These are phyloP conservation scores for Rhinogobio ventralis DNA, from an alignment of 2,797 vertebrate genomes.

Conservation along the genomic window DNA sequence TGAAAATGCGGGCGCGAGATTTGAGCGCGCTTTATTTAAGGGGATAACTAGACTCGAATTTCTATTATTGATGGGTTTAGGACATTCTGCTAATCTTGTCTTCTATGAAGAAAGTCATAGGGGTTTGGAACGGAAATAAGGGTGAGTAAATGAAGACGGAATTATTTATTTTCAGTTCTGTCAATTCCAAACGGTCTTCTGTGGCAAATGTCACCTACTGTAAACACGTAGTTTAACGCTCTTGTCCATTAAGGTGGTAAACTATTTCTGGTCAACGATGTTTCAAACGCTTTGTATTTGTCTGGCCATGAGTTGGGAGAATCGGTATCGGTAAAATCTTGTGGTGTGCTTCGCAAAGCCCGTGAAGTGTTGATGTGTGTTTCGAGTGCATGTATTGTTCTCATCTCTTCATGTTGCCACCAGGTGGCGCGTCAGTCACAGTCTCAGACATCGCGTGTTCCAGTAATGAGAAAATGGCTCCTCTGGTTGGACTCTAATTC, in stretches of 20 bases:
- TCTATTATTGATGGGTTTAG: not conserved
- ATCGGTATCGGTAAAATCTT: no score
- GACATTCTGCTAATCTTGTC: accelerated
- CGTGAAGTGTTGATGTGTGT: no score
- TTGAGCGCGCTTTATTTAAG: not conserved
- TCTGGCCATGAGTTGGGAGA: not conserved
- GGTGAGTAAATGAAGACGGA: not conserved
- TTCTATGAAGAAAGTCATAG: not conserved
- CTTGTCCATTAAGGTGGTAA: not conserved
- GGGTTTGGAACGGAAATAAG: not conserved
- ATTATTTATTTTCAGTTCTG: not conserved
- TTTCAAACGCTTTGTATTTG: not conserved
- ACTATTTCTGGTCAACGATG: not conserved
- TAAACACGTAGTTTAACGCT: not conserved
- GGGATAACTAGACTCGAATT: not conserved
- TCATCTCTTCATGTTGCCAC: not conserved
- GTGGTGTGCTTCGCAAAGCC: not conserved
- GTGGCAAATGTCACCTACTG: not conserved
- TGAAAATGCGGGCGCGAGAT: not conserved
- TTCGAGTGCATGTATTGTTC: not conserved
- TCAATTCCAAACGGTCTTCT: not conserved
- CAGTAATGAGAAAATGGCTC: conserved; percentile 2
- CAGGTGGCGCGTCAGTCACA: not conserved
- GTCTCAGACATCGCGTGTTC: not conserved
- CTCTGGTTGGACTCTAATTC: conserved; percentile 2